phyloP scores from a whole-genome alignment of 2,797 vertebrate genomes.

The Trachurus trachurus region DNA sequence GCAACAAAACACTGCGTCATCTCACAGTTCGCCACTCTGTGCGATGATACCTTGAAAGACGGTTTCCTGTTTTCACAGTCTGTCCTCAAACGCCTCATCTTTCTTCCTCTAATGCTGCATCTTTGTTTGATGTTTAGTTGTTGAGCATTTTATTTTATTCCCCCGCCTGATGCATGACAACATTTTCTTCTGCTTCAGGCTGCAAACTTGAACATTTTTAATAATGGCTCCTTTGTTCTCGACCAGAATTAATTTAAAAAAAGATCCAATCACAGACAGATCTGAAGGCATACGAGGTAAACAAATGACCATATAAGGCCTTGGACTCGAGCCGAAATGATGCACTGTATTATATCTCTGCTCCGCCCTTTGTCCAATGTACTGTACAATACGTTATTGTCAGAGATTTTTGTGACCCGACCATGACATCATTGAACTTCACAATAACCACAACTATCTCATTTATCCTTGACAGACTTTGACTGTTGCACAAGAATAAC shows the following conservation, averaged over 20 bases:
- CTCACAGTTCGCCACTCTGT: not conserved
- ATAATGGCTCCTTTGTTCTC: constrained; percentile 19
- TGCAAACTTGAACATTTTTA: not conserved
- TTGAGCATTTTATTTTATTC: constrained; percentile 2
- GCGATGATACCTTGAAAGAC: not conserved
- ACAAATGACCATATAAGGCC: not conserved
- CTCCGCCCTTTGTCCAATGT: not conserved
- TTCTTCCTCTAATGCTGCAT: not conserved
- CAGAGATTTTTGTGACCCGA: not conserved
- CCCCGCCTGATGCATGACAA: not conserved
- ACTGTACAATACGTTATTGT: not conserved
- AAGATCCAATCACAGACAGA: not conserved
- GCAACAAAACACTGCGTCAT: constrained; percentile 23
- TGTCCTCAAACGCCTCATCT: constrained; percentile 17
- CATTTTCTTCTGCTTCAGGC: constrained; percentile 21
- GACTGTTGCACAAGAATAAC: not conserved
- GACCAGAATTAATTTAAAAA: not conserved
- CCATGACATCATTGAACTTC: too few species aligned
- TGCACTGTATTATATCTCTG: not conserved
- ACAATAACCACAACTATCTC: too few species aligned
- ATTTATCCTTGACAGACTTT: too few species aligned
- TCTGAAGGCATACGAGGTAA: not conserved
- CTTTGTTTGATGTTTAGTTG: constrained; percentile 24
- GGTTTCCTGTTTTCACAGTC: not conserved
- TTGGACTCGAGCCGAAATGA: not conserved